Conservation (phyloP, 2,113 vertebrate genomes). For the Peromyscus californicus region DNA sequence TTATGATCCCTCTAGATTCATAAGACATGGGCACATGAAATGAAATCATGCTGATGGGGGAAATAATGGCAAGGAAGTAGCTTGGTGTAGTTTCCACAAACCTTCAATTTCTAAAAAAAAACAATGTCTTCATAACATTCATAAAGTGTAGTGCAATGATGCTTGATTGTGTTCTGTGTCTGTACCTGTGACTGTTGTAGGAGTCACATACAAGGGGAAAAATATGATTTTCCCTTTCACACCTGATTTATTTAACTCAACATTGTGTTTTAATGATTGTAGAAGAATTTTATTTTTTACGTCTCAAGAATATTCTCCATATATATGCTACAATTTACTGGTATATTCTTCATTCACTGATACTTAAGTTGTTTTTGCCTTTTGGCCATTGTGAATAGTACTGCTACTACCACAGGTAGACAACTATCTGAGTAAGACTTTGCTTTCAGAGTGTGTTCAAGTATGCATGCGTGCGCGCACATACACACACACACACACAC, state of each 20-base stretch:
- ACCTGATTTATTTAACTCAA: background rate
- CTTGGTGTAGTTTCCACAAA: background rate
- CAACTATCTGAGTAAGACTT: background rate
- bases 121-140: background rate
- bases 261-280: background rate
- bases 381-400: background rate
- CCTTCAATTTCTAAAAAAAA: background rate
- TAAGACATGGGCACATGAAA: background rate
- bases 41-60: background rate
- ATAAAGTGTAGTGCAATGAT: background rate
- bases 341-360: background rate
- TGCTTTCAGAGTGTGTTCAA: background rate
- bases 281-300: background rate
- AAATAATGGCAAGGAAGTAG: background rate
- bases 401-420: background rate
- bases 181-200: background rate
- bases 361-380: background rate
- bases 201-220: background rate
- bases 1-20: background rate
- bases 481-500: too few species aligned
- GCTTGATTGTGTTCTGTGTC: background rate
- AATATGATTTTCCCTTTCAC: background rate
- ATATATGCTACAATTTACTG: background rate
- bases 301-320: background rate
- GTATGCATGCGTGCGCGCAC: background rate